Conservation (phyloP, 2,797 vertebrate species). For the Sphenopsis melanotis region DNA sequence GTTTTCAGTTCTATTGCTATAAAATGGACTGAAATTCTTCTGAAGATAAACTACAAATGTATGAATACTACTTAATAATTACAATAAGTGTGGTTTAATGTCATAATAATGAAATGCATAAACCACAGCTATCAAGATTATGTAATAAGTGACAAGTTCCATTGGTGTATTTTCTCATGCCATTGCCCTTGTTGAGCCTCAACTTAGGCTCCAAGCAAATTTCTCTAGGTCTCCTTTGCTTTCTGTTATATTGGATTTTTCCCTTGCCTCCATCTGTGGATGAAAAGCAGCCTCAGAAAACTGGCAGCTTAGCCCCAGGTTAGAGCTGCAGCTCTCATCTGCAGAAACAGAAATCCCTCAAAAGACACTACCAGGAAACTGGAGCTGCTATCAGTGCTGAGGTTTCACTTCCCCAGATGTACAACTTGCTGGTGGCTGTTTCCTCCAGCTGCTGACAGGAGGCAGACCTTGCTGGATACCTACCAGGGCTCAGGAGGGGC, state of each 20-base stretch:
- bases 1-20: background rate
- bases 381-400: background rate
- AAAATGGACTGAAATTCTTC: background rate
- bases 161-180: background rate
- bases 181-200: background rate
- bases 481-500: background rate
- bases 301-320: background rate
- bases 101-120: background rate
- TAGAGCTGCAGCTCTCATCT: background rate
- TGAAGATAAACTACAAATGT: background rate
- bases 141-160: background rate
- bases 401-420: background rate
- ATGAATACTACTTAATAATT: background rate
- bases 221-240: background rate
- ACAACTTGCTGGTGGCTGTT: background rate
- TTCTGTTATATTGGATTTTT: background rate
- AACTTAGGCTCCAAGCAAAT: fast-evolving
- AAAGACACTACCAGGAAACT: background rate
- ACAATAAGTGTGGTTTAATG: background rate
- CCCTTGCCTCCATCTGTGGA: background rate
- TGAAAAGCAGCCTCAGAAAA: background rate
- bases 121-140: background rate
- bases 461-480: background rate
- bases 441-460: background rate
- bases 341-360: background rate